phyloP scores from a whole-genome alignment of 2,113 vertebrate genomes.

The Dolichotis patagonum region DNA sequence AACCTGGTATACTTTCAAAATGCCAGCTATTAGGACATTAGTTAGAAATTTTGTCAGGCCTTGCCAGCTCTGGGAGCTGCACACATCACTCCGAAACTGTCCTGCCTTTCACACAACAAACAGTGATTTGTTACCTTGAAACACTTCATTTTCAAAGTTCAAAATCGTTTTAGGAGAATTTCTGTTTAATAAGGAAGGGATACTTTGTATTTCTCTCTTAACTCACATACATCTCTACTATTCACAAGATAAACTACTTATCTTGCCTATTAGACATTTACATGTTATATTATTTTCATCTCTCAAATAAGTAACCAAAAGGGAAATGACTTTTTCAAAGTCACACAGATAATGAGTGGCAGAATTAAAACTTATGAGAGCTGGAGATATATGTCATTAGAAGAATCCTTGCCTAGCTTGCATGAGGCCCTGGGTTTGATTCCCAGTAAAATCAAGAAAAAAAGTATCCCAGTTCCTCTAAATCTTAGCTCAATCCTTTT shows the following conservation, averaged over 20 bases:
- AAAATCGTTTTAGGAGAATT: constrained; percentile 58
- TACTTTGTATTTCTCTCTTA: constrained; percentile 34
- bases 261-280: neutral
- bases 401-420: neutral
- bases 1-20: constrained; percentile 65
- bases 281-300: constrained; percentile 31
- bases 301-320: constrained; percentile 27
- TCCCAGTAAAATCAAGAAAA: neutral
- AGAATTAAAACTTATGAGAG: constrained; percentile 16
- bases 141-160: constrained; percentile 33
- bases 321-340: constrained; percentile 1
- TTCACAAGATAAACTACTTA: constrained; percentile 55
- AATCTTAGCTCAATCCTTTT: neutral
- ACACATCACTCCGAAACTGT: constrained; percentile 45
- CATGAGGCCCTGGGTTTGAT: neutral
- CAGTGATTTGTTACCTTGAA: constrained; percentile 42
- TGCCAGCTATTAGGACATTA: constrained; percentile 39
- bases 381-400: neutral
- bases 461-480: neutral
- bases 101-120: constrained; percentile 27
- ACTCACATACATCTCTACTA: neutral
- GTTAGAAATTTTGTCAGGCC: constrained; percentile 57
- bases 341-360: neutral
- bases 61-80: constrained; percentile 16
- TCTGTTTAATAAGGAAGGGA: constrained; percentile 42